Evolutionary conservation across 35 echinoderm and acorn worm genomes (phyloP).

Genomic region (Nesometra sesokonis): DNA sequence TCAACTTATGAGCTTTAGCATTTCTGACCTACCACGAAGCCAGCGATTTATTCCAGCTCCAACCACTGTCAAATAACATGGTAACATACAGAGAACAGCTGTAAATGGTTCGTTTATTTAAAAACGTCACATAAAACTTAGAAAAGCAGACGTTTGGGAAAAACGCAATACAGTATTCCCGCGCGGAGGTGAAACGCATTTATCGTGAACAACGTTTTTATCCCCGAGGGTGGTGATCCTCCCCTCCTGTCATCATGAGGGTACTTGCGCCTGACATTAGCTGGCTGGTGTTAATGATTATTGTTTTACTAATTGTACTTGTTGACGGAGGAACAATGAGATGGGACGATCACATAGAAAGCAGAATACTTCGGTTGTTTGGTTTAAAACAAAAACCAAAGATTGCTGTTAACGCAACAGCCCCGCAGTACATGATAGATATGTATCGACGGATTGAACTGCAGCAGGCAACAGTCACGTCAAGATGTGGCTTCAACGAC

Average conservation of each 20-base stretch:
- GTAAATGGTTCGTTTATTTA: background rate
- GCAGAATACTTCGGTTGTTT: slow-evolving; percentile 60
- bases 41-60: background rate
- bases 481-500: background rate
- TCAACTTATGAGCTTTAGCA: background rate
- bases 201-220: background rate
- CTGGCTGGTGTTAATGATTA: background rate
- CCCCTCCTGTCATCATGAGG: background rate
- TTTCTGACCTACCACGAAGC: background rate
- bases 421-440: slow-evolving; percentile 93
- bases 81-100: background rate
- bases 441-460: slow-evolving; percentile 46
- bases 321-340: background rate
- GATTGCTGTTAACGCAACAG: slow-evolving; percentile 68
- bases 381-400: slow-evolving; percentile 61
- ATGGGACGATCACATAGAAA: slow-evolving; percentile 48
- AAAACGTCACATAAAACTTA: background rate
- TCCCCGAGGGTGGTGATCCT: background rate
- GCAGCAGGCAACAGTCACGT: background rate
- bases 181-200: background rate
- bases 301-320: background rate
- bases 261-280: background rate
- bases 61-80: background rate
- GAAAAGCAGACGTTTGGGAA: background rate
- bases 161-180: background rate